Base-by-base conservation (phyloP, 1,140 invertebrate genomes). In the Drosophila sp. region DNA sequence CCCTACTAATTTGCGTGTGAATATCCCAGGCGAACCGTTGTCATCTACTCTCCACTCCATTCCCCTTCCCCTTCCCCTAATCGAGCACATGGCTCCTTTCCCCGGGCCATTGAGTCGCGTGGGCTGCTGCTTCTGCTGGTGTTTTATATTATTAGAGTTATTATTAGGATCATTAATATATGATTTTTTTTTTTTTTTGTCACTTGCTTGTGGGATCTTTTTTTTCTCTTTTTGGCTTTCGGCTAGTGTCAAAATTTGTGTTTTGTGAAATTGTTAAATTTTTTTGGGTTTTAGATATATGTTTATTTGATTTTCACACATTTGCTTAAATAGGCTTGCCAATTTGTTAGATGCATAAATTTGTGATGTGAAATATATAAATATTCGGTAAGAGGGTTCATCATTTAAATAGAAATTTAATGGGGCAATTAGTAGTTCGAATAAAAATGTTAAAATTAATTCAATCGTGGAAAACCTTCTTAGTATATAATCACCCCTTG, bases 1-100 rank as follows among this genome's bases (percentile, higher is more conserved):
- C 74, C 83, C 87, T 82, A 80, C 89, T 90, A 90, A 90, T 90
- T 90, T 90, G 89, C 89, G 89, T 90, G 89, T 90, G 89, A 90
- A 90, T 72, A 61, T 77, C 66, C 62, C 66, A 61, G 44, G 44
- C 44, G 23, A 50, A 50, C 44, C 44, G 44, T 50, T 50, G 44
- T 50, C 44, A 50, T 50, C 44, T 10, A 50, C 44, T 50, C 4
- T 4, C 40, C 40, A 25, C 23, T 10, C 25, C 6, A 2, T 10
- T 2, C 44, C 44, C 23, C 1, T 44, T 6, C 5, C 77, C 61
- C 55, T 66, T 40, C 35, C 68, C 25, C 38, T 25, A 7, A 29
- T 25, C 30, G 6, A 32, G n/a, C 56, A 40, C 17, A 33, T 44
- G 29, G 40, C 69, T 74, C 33, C 50, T 72, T 54, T 44, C 58